Percentiles rank a stretch among this genome's conserved stretches.
These are phyloP conservation scores for Syritta pipiens DNA, from an alignment of 2,888 invertebrate genomes.

Conservation along the genomic window DNA sequence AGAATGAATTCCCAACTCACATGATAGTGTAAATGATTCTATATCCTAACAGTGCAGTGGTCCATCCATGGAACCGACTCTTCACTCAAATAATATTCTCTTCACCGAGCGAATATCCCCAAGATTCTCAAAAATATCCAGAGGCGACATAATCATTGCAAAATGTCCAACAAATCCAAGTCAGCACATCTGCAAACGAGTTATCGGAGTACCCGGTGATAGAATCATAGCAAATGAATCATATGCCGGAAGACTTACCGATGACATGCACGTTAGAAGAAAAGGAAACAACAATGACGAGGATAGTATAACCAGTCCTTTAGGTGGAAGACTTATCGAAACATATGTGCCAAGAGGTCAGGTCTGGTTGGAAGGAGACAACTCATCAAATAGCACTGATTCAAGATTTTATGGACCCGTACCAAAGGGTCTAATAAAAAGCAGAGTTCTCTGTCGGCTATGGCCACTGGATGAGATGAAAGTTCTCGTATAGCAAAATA, in stretches of 20 bases:
- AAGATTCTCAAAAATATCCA: constrained; percentile 82
- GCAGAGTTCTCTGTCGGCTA: constrained; percentile 89
- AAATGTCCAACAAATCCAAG: constrained; percentile 89
- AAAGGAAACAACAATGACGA: constrained; percentile 23
- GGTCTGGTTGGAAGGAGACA: constrained; percentile 96
- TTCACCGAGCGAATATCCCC: constrained; percentile 90
- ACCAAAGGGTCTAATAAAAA: constrained; percentile 90
- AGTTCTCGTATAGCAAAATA: constrained; percentile 24
- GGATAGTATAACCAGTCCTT: constrained; percentile 10
- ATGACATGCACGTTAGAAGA: constrained; percentile 59
- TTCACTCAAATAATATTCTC: constrained; percentile 89
- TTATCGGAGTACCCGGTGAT: constrained; percentile 89
- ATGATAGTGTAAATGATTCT: constrained; percentile 3
- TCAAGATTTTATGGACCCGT: constrained; percentile 93
- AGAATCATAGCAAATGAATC: constrained; percentile 73
- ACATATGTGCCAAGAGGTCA: constrained; percentile 89
- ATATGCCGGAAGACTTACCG: constrained; percentile 10
- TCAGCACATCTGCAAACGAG: constrained; percentile 91
- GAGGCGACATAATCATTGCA: constrained; percentile 92
- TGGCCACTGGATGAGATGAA: constrained; percentile 83
- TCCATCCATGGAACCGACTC: constrained; percentile 96
- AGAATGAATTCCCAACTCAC: constrained; percentile 70
- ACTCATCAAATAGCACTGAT: constrained; percentile 90
- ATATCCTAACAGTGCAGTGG: constrained; percentile 87
- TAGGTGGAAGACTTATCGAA: constrained; percentile 62